A percentile compares a stretch with the other conserved stretches of the same genome.
These are phyloP conservation scores for Enoplosus armatus DNA, from an alignment of 2,797 vertebrate genomes.

Conservation along the genomic window DNA sequence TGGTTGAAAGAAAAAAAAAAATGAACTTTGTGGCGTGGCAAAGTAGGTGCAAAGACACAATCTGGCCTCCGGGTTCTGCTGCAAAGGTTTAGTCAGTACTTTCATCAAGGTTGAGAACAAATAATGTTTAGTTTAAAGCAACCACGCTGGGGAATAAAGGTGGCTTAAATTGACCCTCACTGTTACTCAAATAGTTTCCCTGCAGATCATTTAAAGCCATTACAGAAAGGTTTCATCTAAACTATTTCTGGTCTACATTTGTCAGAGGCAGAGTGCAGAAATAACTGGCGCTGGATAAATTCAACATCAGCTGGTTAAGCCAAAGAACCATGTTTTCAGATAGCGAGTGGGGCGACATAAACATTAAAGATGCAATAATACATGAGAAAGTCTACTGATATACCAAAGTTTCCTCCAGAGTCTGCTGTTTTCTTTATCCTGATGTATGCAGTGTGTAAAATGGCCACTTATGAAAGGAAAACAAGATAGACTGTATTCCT, in stretches of 20 bases:
- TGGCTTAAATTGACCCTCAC: not conserved
- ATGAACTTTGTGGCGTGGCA: slow-evolving; percentile 73
- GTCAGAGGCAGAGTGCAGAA: not conserved
- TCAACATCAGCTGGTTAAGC: not conserved
- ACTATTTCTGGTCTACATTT: not conserved
- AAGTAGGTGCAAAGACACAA: slow-evolving; percentile 13
- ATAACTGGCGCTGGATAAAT: not conserved
- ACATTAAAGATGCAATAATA: not conserved
- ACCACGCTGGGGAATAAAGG: not conserved
- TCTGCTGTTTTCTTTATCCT: not conserved
- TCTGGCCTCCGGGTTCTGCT: slow-evolving; percentile 2
- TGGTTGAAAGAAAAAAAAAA: slow-evolving; percentile 47
- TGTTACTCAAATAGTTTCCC: no score
- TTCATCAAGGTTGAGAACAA: not conserved
- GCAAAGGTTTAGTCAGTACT: not conserved
- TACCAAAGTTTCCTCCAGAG: not conserved
- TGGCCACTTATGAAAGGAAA: not conserved
- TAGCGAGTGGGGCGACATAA: not conserved
- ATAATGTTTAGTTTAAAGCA: not conserved
- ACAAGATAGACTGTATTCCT: not conserved
- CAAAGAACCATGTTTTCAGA: slow-evolving; percentile 34
- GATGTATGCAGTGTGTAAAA: not conserved
- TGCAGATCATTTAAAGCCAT: not conserved
- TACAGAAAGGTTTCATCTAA: not conserved
- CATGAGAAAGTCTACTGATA: not conserved